Evolutionary conservation across 2,797 vertebrate species (phyloP).

Genomic region (Smutsia temminckii): DNA sequence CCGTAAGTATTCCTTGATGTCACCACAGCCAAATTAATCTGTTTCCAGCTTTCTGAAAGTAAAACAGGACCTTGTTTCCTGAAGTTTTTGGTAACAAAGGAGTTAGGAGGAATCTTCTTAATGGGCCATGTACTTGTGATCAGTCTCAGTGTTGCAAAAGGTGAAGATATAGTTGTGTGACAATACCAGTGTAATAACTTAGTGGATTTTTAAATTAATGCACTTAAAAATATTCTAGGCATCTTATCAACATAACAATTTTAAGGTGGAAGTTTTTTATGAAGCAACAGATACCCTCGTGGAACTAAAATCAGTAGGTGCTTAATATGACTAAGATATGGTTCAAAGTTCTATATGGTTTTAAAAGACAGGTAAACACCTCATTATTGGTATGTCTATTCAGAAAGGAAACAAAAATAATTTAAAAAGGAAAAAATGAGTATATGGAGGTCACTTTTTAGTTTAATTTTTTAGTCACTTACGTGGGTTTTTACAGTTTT

Average conservation of each 20-base stretch:
- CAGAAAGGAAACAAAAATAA: slow-evolving; percentile 43
- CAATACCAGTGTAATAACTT: background rate
- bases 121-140: background rate
- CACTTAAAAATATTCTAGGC: background rate
- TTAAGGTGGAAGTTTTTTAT: background rate
- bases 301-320: background rate
- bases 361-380: background rate
- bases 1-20: background rate
- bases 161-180: slow-evolving; percentile 24
- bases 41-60: slow-evolving; percentile 33
- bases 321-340: background rate
- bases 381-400: background rate
- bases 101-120: background rate
- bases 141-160: background rate
- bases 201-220: slow-evolving; percentile 32
- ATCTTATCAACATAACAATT: background rate
- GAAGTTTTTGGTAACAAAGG: background rate
- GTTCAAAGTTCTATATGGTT: background rate
- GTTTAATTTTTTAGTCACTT: slow-evolving; percentile 34
- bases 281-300: background rate
- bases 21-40: background rate
- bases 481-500: slow-evolving; percentile 1
- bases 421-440: background rate
- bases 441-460: background rate
- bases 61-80: background rate